These are phyloP conservation scores for Spodoptera littoralis DNA, from an alignment of 2,888 invertebrate species.

Conservation along the genomic window DNA sequence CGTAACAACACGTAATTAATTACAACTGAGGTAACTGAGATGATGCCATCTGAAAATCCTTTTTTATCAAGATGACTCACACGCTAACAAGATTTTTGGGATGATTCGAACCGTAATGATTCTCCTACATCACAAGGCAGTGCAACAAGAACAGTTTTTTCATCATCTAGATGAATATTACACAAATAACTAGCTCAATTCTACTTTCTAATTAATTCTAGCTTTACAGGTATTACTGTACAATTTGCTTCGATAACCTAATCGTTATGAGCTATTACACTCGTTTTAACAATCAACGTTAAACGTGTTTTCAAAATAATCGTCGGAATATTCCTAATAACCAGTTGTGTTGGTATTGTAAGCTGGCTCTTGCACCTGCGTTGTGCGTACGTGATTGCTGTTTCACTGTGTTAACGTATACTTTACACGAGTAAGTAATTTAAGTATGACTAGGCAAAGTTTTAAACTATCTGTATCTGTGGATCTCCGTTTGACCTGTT, in stretches of 20 bases:
- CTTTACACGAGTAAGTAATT: too few relatives aligned
- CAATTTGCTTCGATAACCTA: constrained; percentile 4
- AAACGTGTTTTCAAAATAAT: constrained; percentile 40
- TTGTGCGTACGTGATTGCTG: neutral
- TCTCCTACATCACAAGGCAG: too few relatives aligned
- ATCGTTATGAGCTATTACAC: constrained; percentile 10
- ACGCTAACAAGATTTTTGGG: too few relatives aligned
- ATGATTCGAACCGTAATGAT: too few relatives aligned
- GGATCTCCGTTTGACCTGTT: too few relatives aligned
- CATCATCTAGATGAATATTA: too few relatives aligned
- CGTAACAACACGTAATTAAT: constrained; percentile 4
- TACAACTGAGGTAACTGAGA: neutral
- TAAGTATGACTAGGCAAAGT: too few relatives aligned
- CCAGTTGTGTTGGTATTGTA: constrained; percentile 9
- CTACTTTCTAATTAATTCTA: neutral
- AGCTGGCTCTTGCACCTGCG: constrained; percentile 23
- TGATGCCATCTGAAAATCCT: neutral
- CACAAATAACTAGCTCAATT: too few relatives aligned
- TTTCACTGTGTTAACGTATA: neutral
- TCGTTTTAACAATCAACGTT: constrained; percentile 17
- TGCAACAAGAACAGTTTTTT: too few relatives aligned
- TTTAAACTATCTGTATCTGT: too few relatives aligned
- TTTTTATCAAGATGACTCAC: too few relatives aligned
- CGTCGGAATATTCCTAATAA: constrained; percentile 21
- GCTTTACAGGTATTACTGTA: neutral